Evolutionary conservation across 2,113 vertebrate species (phyloP), one percentile per base, ranked within the genome.

Genomic region (Daubentonia madagascariensis): DNA sequence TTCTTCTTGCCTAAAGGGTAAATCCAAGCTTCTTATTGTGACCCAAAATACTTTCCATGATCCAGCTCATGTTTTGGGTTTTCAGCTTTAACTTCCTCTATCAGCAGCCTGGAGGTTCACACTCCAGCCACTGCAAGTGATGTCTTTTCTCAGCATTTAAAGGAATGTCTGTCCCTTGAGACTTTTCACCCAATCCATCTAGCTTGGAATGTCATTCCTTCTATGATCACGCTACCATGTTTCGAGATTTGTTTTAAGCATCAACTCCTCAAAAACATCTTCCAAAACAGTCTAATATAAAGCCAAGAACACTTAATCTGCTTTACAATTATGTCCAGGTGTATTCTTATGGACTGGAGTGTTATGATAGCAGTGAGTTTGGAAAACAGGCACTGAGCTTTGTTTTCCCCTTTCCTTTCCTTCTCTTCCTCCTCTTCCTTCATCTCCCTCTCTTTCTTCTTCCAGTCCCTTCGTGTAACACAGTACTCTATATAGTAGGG

Each of bases 341-440:
- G 2, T 75, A 8, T 28, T 79, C 5, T 30, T 57, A 35, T 10
- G 17, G 22, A 79, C 6, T 76, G 17, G 18, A n/a, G 48, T 70
- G 5, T 30, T 63, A 30, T 30, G 61, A 63, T 28, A 63, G 11
- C 61, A 63, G 61, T 14, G 10, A 68, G 1, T 22, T 97, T 67
- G 40, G 1, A 57, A 4, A 6, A 3, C 2, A 85, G 20, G 14
- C 14, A 52, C 4, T n/a, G 5, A 43, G 4, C 0, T 35, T 43
- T 52, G 65, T 65, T 20, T 23, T n/a, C 35, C 23, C 11, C 25
- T 57, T 10, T 6, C 35, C 2, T 45, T 85, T 61, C 16, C 14
- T 9, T 37, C 14, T 48, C 25, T 8, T 43, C 43, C 8, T 68
- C 48, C 50, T 75, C 40, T 20, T 45, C 23, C 8, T 30, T 30